phyloP scores from a whole-genome alignment of 2,113 vertebrate genomes.

The Forbesichthys papilliferus region DNA sequence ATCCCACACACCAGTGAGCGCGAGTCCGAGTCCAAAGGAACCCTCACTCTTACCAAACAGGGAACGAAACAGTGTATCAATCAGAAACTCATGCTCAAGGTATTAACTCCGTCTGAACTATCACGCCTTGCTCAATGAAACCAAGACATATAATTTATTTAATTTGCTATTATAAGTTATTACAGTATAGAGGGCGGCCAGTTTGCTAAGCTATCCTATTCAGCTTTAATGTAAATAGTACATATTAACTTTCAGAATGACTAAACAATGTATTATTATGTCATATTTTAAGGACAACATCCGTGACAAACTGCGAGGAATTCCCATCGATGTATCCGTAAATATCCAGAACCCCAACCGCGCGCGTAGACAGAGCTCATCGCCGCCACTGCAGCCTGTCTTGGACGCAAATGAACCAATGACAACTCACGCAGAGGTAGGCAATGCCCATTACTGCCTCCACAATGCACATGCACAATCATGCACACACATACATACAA shows the following conservation, averaged over 20 bases:
- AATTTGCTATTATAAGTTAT: no score
- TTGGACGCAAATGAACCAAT: constrained; percentile 78
- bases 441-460: no score
- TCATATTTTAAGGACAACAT: constrained; percentile 81
- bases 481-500: no score
- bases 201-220: no score
- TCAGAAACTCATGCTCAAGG: constrained; percentile 79
- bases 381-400: constrained; percentile 79
- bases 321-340: constrained; percentile 84
- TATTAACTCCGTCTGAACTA: constrained; percentile 45
- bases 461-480: no score
- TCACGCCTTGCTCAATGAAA: not conserved
- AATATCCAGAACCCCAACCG: constrained; percentile 75
- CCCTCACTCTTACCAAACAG: constrained; percentile 72
- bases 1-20: not conserved
- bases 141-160: no score
- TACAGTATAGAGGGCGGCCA: no score
- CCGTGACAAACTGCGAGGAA: constrained; percentile 87
- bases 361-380: constrained; percentile 73
- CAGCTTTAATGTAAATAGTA: no score
- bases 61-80: constrained; percentile 73
- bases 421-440: constrained; percentile 73
- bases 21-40: constrained; percentile 67
- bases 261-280: not conserved
- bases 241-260: no score